phyloP scores from a whole-genome alignment of 2,797 vertebrate genomes.

The Amniataba percoides region DNA sequence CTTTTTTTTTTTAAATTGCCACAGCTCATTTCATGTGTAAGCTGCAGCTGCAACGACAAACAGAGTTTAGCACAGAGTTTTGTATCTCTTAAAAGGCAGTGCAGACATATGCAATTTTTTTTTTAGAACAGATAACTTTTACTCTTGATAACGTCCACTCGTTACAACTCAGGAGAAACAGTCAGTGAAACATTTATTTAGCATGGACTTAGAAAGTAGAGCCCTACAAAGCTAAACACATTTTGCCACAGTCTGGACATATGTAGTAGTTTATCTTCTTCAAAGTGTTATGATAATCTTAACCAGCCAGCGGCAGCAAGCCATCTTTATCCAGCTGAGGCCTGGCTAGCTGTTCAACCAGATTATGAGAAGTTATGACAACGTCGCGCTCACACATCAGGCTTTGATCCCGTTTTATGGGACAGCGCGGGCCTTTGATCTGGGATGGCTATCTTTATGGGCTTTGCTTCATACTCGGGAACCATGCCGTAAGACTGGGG shows the following conservation, averaged over 20 bases:
- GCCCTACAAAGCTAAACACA: constrained; percentile 3
- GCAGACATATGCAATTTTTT: no score
- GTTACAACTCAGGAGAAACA: background rate
- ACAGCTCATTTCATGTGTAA: background rate
- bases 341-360: constrained; percentile 32
- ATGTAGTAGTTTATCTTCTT: constrained; percentile 47
- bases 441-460: constrained; percentile 55
- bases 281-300: constrained; percentile 42
- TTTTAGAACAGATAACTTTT: background rate
- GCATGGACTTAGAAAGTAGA: constrained; percentile 7
- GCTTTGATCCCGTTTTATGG: constrained; percentile 72
- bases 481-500: background rate
- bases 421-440: constrained; percentile 66
- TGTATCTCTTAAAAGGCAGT: background rate
- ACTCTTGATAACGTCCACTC: background rate
- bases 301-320: constrained; percentile 45
- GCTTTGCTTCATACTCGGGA: constrained; percentile 35
- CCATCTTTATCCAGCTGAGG: constrained; percentile 49
- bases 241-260: constrained; percentile 39
- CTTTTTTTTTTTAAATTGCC: background rate
- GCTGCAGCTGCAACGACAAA: background rate
- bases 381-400: constrained; percentile 34
- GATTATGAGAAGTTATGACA: constrained; percentile 70
- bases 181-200: constrained; percentile 17
- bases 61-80: background rate